These are phyloP conservation scores for Carabus problematicus DNA, from an alignment of 2,888 invertebrate species.

Conservation along the genomic window DNA sequence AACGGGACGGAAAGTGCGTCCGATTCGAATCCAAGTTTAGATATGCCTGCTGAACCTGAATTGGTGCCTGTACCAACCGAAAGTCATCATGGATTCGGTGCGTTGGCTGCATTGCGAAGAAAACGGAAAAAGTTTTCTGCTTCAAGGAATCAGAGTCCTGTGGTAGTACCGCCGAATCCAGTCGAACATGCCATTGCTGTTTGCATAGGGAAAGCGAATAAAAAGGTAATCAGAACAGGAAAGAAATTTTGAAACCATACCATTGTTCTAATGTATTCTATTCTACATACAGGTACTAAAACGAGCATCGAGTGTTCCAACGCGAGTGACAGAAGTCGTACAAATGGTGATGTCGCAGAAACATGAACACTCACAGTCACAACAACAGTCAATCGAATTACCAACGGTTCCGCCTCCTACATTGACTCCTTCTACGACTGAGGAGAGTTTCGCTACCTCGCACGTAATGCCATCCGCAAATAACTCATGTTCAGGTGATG, in stretches of 20 bases:
- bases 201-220: slow-evolving; percentile 51
- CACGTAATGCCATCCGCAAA: slow-evolving; percentile 50
- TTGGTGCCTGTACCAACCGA: slow-evolving; percentile 48
- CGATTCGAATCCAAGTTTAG: slow-evolving; percentile 74
- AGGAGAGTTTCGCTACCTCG: slow-evolving; percentile 60
- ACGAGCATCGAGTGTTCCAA: slow-evolving; percentile 76
- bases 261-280: slow-evolving; percentile 46
- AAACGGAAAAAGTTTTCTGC: slow-evolving; percentile 86
- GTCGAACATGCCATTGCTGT: slow-evolving; percentile 55
- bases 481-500: slow-evolving; percentile 65
- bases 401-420: slow-evolving; percentile 53
- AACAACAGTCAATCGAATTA: slow-evolving; percentile 65
- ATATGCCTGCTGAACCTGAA: slow-evolving; percentile 51
- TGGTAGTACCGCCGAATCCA: slow-evolving; percentile 62
- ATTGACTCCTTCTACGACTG: slow-evolving; percentile 65
- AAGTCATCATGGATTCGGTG: slow-evolving; percentile 60
- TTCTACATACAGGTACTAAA: slow-evolving; percentile 64
- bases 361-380: slow-evolving; percentile 69
- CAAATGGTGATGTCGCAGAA: slow-evolving; percentile 58
- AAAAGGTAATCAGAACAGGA: slow-evolving; percentile 48
- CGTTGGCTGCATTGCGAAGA: slow-evolving; percentile 77
- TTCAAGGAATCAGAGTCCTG: slow-evolving; percentile 72
- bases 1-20: slow-evolving; percentile 75
- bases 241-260: slow-evolving; percentile 31
- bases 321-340: slow-evolving; percentile 61